These are phyloP conservation scores for Aramus guarauna DNA, from an alignment of 2,113 vertebrate species.

Conservation along the genomic window DNA sequence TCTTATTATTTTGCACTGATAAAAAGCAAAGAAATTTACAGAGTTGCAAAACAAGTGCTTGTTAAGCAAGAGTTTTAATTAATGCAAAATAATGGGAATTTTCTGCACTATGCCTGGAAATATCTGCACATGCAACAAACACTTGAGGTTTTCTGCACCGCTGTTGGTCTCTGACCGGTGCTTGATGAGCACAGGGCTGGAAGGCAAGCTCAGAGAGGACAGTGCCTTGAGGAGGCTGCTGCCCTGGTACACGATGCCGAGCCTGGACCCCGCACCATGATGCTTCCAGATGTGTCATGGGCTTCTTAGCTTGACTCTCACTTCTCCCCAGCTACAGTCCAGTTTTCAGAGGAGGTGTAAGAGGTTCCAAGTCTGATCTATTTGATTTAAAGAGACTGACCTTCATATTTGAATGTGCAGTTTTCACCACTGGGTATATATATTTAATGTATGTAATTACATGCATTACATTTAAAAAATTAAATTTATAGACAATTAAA, in stretches of 20 bases:
- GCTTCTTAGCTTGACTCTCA: neutral
- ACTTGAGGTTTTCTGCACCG: neutral
- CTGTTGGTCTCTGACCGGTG: neutral
- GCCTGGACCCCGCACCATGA: neutral
- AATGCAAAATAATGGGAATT: neutral
- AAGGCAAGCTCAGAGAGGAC: neutral
- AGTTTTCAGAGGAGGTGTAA: neutral
- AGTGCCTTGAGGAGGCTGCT: neutral
- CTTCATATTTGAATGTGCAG: neutral
- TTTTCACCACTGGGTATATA: neutral
- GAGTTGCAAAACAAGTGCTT: neutral
- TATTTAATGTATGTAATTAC: neutral
- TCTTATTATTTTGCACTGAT: neutral
- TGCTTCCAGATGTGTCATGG: neutral
- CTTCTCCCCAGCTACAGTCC: neutral
- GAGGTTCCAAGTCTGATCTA: neutral
- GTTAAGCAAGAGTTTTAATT: neutral
- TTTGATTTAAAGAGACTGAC: neutral
- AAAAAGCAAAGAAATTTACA: neutral
- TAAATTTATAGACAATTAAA: neutral
- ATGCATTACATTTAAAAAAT: neutral
- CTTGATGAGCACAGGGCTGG: neutral
- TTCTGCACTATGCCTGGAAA: neutral
- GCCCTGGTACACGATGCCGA: fast-evolving
- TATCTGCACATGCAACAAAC: neutral